Evolutionary conservation across 1,140 invertebrate species (phyloP).

Genomic region (Drosophila ironensis): DNA sequence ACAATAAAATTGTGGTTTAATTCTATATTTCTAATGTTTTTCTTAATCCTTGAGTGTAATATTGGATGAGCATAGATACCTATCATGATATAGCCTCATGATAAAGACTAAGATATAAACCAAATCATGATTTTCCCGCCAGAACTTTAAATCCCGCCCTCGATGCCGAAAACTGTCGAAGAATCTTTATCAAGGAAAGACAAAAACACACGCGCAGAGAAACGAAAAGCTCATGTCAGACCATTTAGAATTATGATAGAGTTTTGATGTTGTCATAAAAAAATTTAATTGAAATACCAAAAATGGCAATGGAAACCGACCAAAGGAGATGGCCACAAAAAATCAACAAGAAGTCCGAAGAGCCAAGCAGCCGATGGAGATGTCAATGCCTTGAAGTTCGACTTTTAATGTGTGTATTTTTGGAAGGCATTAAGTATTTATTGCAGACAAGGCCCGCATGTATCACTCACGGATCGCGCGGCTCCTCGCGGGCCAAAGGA

Average conservation of each 20-base stretch:
- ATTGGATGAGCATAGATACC: no score
- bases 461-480: constrained; percentile 55
- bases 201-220: constrained; percentile 9
- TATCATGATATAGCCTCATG: no score
- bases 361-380: constrained; percentile 55
- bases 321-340: constrained; percentile 8
- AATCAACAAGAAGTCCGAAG: background rate
- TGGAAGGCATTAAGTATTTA: constrained; percentile 79
- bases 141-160: constrained; percentile 1
- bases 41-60: no score
- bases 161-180: constrained; percentile 35
- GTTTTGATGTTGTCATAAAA: constrained; percentile 81
- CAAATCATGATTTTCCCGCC: background rate
- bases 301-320: constrained; percentile 70
- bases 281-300: constrained; percentile 81
- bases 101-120: background rate
- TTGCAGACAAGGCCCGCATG: constrained; percentile 73
- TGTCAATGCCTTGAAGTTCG: constrained; percentile 67
- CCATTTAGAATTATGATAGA: constrained; percentile 80
- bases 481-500: constrained; percentile 23
- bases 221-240: constrained; percentile 67
- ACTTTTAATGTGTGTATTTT: constrained; percentile 80
- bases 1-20: no score
- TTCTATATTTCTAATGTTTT: no score
- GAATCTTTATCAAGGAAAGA: constrained; percentile 16